Base-by-base conservation (phyloP, 2,113 vertebrate genomes). In the Empidonax traillii region DNA sequence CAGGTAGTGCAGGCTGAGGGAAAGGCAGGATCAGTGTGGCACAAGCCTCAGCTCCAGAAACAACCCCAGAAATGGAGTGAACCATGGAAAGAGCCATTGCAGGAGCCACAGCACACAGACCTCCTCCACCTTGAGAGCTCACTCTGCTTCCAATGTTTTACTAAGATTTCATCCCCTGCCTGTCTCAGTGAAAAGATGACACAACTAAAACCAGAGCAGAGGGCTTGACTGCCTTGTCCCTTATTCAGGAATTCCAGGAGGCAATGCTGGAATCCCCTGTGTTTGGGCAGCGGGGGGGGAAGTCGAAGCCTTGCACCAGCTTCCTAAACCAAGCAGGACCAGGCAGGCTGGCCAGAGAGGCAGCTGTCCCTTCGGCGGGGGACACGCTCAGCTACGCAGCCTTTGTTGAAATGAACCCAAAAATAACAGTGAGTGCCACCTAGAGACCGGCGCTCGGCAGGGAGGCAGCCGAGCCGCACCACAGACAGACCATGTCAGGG, bases 381-480 rank as follows among this genome's bases (percentile, higher is more conserved):
- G 62, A 91, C 90, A 59, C 74, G 85, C 87, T 90, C 69, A 51
- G 82, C 75, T 83, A 61, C 14, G 75, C 71, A 93, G 92, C 53
- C 75, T 88, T 83, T 67, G 63, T 74, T 90, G 75, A 94, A 87
- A 90, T 9, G 30, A 74, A 88, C 90, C 85, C 87, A 79, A 91
- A 94, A 80, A 79, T 18, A 93, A 66, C 89, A 86, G 52, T 75
- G 12, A 94, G 73, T 89, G 91, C 89, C 93, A 95, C 89, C 86
- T 82, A 89, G 84, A 79, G 94, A 94, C 61, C 35, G 20, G 86
- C 4, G 6, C 65, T 28, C 28, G n/a, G 80, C 80, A n/a, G 10
- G 63, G 85, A 85, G 58, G 75, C 81, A 73, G 91, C 76, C 33
- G 80, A 94, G 87, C 87, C 28, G 3, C 3, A 14, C 78, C 67